Base-by-base conservation (phyloP, 2,888 invertebrate genomes). In the Zelleria hepariella region DNA sequence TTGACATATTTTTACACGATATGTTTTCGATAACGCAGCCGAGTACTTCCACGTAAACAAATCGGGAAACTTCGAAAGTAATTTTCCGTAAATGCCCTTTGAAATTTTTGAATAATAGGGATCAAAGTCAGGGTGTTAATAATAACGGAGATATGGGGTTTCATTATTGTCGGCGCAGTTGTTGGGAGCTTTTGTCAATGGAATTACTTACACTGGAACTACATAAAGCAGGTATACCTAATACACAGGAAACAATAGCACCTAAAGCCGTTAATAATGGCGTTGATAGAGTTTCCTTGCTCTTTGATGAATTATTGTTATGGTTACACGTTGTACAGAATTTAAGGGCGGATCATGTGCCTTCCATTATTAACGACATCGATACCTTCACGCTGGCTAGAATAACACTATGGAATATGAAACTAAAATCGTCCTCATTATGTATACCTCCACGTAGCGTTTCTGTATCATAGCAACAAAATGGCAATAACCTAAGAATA, bases 131-230 rank as follows among this genome's bases (percentile, higher is more conserved):
- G 66, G 61, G 60, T 63, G 60, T 65, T 60, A 67, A 58, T 57
- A 52, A 55, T 67, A 62, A 66, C 66, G 66, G 65, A 67, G 72
- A 67, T 69, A 57, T 62, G 66, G 62, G 80, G 71, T 65, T 78
- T 78, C 76, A 63, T 3, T 62, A 71, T 76, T 75, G 68, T 71
- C 60, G 62, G 55, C 59, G 60, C 18, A 4, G 18, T 49, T 51
- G 20, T 51, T 10, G 10, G 63, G 63, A 66, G 64, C 59, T 62
- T 68, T 72, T 69, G 65, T 66, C 63, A 5, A 53, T 42, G 26
- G 8, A n/a, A 25, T 53, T 24, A 24, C 18, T 53, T 53, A 15
- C 20, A 5, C 23, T 20, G 10, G 51, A 51, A 51, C 21, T 51
- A 15, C 2, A 42, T 42, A 51, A 20, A 51, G 10, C 23, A 23